Evolutionary conservation across 2,888 invertebrate genomes (phyloP), one percentile per base, ranked within the genome.

Genomic region (Erynnis tages): DNA sequence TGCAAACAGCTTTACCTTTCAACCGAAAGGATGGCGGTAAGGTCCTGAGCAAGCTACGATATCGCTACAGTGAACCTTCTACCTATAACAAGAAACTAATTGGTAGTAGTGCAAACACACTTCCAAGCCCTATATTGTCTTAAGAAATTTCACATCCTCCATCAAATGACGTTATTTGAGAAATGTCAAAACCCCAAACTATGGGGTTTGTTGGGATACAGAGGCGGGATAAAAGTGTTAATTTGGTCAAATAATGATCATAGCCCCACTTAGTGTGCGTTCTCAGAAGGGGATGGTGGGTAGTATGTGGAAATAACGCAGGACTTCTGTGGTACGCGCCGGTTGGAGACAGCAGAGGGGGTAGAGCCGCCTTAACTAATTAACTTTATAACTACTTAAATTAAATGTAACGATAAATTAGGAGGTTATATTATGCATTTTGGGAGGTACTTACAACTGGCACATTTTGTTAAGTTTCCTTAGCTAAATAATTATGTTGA

Each of bases 201-300:
- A 37, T 17, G 25, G 37, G 17, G 17, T 27, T 4, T 23, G 16
- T 19, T 29, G 29, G 29, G 25, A 25, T 27, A 45, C 32, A 30
- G 23, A 29, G 47, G 47, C 27, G 11, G 37, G 19, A 48, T 30
- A 40, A 77, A 82, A 71, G 86, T 84, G 87, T 83, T 87, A 86
- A 87, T 86, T 85, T 78, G 81, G 71, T 67, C 81, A 84, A 87
- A 87, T 76, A 84, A 76, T 77, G 75, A 84, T 86, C 80, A 87
- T 84, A 78, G 75, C 63, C 63, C 76, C 75, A 83, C 83, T 87
- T 85, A 86, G 86, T 74, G 72, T 65, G 81, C 74, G 83, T 85
- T 84, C 85, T 65, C 23, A 75, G 86, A 84, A 86, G 79, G 80
- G 76, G 76, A 73, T 67, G 62, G 76, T 69, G 70, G 73, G 69